Conservation (phyloP, 2,888 invertebrate genomes). For the Agapostemon virescens region DNA sequence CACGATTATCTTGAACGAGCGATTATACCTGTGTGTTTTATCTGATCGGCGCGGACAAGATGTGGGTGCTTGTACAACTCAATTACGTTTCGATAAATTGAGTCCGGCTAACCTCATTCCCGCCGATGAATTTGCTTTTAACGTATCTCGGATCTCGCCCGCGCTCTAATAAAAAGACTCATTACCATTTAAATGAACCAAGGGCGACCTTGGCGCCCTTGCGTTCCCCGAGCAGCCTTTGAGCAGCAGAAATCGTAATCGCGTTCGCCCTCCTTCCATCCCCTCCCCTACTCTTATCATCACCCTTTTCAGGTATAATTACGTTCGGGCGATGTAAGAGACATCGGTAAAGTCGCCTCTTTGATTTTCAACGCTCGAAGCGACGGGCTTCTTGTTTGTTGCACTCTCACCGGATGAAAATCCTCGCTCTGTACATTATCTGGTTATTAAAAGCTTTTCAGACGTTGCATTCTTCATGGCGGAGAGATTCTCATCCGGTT, state of each 20-base stretch:
- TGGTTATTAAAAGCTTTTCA: background rate
- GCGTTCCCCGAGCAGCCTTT: background rate
- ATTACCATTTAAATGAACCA: constrained; percentile 4
- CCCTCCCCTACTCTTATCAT: background rate
- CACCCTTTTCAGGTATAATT: background rate
- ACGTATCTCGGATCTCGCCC: background rate
- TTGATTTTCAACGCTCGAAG: background rate
- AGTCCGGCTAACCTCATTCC: background rate
- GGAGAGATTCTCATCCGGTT: constrained; percentile 1
- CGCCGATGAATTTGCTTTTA: constrained; percentile 12
- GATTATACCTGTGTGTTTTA: constrained; percentile 15
- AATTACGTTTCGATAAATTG: constrained; percentile 4
- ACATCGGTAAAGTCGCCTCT: background rate
- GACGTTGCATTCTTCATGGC: background rate
- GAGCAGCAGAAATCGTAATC: background rate
- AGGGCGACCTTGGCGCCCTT: background rate
- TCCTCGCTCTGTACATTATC: background rate
- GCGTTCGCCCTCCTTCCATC: no score
- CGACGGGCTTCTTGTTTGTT: background rate
- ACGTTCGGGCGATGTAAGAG: background rate
- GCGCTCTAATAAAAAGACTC: constrained; percentile 1
- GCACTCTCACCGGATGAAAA: background rate
- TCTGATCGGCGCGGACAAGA: constrained; percentile 11
- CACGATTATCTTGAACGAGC: constrained; percentile 1
- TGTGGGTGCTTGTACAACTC: constrained; percentile 16